Conservation (phyloP, 53 echinoderm and acorn worm species). For the Echinarachnius parma region DNA sequence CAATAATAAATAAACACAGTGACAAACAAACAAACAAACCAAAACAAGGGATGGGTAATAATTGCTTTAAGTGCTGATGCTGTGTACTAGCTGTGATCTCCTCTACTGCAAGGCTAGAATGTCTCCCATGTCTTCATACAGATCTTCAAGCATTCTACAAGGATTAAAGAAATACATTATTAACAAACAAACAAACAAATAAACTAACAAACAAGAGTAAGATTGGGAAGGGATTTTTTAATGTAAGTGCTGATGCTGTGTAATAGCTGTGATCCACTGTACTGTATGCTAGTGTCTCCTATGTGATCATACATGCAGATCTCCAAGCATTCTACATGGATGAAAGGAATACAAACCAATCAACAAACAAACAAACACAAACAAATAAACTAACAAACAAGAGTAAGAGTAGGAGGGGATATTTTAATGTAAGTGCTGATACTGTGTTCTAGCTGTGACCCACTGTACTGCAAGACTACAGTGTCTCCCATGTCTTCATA, state of each 20-base stretch:
- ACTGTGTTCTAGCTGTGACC: slow-evolving; percentile 95
- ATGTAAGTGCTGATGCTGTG: slow-evolving; percentile 89
- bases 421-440: slow-evolving; percentile 89
- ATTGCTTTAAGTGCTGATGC: slow-evolving; percentile 89
- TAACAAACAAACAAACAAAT: too few species aligned
- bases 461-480: slow-evolving; percentile 90
- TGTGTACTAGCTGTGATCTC: slow-evolving; percentile 96
- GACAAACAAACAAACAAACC: not conserved
- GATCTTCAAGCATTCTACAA: slow-evolving; percentile 81
- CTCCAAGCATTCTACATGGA: slow-evolving; percentile 84
- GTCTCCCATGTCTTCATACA: slow-evolving; percentile 98
- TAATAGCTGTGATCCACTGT: slow-evolving; percentile 96
- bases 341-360: too few species aligned
- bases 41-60: not conserved
- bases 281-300: slow-evolving; percentile 93
- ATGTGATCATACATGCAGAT: slow-evolving; percentile 92
- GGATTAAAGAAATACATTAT: too few species aligned
- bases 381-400: not conserved
- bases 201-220: too few species aligned
- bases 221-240: slow-evolving; percentile 88
- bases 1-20: not conserved
- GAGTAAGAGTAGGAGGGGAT: slow-evolving; percentile 49
- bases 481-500: slow-evolving; percentile 99
- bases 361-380: not conserved
- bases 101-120: slow-evolving; percentile 95